A percentile compares a stretch with the other conserved stretches of the same genome.
These are phyloP conservation scores for Phengaris alcon DNA, from an alignment of 2,888 invertebrate genomes.

Conservation along the genomic window DNA sequence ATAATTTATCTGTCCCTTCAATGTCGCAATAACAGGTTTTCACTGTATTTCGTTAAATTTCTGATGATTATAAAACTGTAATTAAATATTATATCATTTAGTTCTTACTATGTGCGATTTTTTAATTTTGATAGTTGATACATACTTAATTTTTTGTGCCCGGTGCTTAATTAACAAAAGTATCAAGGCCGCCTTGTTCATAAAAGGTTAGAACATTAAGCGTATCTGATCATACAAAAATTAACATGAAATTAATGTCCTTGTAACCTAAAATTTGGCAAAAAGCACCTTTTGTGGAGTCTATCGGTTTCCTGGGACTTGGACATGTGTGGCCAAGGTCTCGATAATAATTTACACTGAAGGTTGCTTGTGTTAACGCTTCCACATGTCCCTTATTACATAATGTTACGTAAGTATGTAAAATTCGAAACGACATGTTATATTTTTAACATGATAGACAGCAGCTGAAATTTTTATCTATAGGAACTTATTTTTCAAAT, in stretches of 20 bases:
- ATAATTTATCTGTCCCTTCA: no score
- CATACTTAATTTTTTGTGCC: conserved; percentile 3
- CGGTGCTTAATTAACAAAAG: conserved; percentile 12
- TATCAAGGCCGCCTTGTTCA: conserved; percentile 11
- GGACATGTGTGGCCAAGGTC: conserved; percentile 32
- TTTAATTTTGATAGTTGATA: neutral
- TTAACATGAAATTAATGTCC: conserved; percentile 27
- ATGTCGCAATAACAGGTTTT: no score
- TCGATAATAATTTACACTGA: conserved; percentile 23
- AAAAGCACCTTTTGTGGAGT: conserved; percentile 39
- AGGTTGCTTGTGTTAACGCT: conserved; percentile 8
- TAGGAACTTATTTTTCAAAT: neutral
- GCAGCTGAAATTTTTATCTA: neutral
- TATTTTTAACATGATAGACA: neutral
- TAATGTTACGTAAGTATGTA: neutral
- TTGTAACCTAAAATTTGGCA: conserved; percentile 31
- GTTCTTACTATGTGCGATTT: neutral
- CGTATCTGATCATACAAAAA: conserved; percentile 9
- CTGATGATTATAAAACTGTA: no score
- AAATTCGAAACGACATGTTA: neutral
- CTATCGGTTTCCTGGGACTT: conserved; percentile 40
- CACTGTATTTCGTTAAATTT: no score
- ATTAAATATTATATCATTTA: neutral
- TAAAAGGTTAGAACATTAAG: conserved; percentile 19
- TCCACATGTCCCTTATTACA: neutral